Evolutionary conservation across 2,888 invertebrate genomes (phyloP).

Genomic region (Frankliniella fusca): DNA sequence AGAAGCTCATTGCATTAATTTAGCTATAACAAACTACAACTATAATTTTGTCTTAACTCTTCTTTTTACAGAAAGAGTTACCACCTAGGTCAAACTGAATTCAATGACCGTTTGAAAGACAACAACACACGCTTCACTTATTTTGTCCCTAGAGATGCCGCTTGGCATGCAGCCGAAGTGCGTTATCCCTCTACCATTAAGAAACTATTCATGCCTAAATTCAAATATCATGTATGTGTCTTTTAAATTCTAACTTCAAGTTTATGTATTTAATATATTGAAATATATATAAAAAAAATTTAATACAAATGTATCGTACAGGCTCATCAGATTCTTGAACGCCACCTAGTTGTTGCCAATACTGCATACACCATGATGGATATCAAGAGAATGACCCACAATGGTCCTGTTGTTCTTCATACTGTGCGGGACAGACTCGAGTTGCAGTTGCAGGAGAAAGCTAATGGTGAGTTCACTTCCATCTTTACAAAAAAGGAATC

Average conservation of each 20-base stretch:
- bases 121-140: constrained; percentile 78
- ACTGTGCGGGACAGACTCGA: constrained; percentile 68
- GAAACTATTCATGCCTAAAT: constrained; percentile 76
- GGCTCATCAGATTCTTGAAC: constrained; percentile 78
- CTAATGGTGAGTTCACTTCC: constrained; percentile 62
- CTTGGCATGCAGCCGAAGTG: constrained; percentile 75
- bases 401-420: constrained; percentile 61
- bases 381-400: constrained; percentile 61
- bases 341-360: constrained; percentile 80
- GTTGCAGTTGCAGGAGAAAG: constrained; percentile 69
- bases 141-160: constrained; percentile 85
- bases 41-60: constrained; percentile 13
- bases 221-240: constrained; percentile 68
- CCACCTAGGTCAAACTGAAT: constrained; percentile 68
- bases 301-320: constrained; percentile 44
- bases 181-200: constrained; percentile 76
- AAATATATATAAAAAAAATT: constrained; percentile 13
- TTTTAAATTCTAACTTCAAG: neutral
- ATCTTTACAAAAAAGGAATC: too few species aligned
- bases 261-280: neutral
- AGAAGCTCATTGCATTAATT: neutral
- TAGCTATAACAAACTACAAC: constrained; percentile 4
- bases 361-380: constrained; percentile 74
- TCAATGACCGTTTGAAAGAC: constrained; percentile 73
- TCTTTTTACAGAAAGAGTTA: constrained; percentile 65